Base-by-base conservation (phyloP, 2,113 vertebrate species). In the Spea bombifrons region DNA sequence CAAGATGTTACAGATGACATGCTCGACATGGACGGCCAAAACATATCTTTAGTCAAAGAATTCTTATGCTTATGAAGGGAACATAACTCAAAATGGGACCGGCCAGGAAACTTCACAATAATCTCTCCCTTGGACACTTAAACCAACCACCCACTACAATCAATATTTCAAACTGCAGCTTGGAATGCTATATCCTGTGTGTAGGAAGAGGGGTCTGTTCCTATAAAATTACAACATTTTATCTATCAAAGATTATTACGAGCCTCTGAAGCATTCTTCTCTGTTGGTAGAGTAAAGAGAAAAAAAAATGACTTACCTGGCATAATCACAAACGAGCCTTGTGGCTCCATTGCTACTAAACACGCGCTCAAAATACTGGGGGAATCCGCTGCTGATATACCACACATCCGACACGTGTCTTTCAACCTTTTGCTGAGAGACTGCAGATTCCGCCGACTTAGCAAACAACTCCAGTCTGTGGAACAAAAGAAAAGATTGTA, bases 391-490 rank as follows among this genome's bases (percentile, higher is more conserved):
- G 95, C 93, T 3, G 96, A 98, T 90, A 99, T 98, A 5, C 96
- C 96, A 65, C 97, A 99, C 96, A 99, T 98, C 80, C 94, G 90
- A 89, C 97, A 99, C 93, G 96, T 97, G 85, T 99, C 97, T 86
- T 97, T 98, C 69, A 99, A 91, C 52, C 95, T 95, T 82, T 97
- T 95, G 83, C 97, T 96, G 52, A 98, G 90, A 7, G 95, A 98
- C 86, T 98, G 96, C 78, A 99, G 93, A 81, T 97, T 99, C 75
- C 94, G 93, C 82, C 96, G 94, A 91, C 95, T 98, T 88, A 99
- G 90, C 89, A 99, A 90, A 90, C 96, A 94, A 84, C 94, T 98
- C 97, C 97, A 99, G 86, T 99, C 97, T 99, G 90, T 80, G 83
- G 81, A 12, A 76, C n/a, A 49, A 67, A 68, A 46, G 50, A 12